These are phyloP conservation scores for Drosophila pallidifrons DNA, from an alignment of 1,140 invertebrate genomes.

Conservation along the genomic window DNA sequence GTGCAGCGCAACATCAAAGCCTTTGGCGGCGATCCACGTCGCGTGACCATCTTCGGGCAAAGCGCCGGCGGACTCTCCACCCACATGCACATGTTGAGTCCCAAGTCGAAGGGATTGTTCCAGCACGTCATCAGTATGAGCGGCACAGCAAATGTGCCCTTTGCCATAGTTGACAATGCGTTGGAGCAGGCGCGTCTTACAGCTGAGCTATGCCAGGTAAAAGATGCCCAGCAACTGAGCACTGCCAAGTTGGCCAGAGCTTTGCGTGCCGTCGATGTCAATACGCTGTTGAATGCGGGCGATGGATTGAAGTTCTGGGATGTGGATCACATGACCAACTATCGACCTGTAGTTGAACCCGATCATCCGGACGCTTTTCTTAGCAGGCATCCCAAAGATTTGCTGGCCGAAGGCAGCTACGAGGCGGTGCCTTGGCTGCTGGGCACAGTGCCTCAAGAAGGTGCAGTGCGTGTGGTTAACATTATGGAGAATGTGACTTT, in stretches of 20 bases:
- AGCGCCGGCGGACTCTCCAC: slow-evolving; percentile 86
- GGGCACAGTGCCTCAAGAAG: slow-evolving; percentile 84
- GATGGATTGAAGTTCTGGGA: slow-evolving; percentile 83
- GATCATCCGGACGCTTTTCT: slow-evolving; percentile 76
- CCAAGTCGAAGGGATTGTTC: slow-evolving; percentile 85
- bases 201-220: slow-evolving; percentile 63
- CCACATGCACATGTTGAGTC: slow-evolving; percentile 85
- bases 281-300: slow-evolving; percentile 71
- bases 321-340: slow-evolving; percentile 85
- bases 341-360: slow-evolving; percentile 85
- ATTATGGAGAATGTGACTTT: slow-evolving; percentile 77
- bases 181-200: slow-evolving; percentile 79
- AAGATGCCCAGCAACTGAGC: slow-evolving; percentile 47
- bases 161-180: slow-evolving; percentile 86
- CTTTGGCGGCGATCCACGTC: slow-evolving; percentile 85
- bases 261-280: slow-evolving; percentile 76
- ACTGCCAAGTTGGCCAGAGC: slow-evolving; percentile 72
- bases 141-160: slow-evolving; percentile 88
- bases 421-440: slow-evolving; percentile 84
- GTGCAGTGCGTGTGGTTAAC: slow-evolving; percentile 83
- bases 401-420: slow-evolving; percentile 74
- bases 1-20: slow-evolving; percentile 76
- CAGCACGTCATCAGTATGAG: slow-evolving; percentile 86
- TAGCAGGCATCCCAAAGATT: slow-evolving; percentile 71
- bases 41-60: slow-evolving; percentile 87